Evolutionary conservation across 2,797 vertebrate species (phyloP).

Genomic region (Eptatretus atami): DNA sequence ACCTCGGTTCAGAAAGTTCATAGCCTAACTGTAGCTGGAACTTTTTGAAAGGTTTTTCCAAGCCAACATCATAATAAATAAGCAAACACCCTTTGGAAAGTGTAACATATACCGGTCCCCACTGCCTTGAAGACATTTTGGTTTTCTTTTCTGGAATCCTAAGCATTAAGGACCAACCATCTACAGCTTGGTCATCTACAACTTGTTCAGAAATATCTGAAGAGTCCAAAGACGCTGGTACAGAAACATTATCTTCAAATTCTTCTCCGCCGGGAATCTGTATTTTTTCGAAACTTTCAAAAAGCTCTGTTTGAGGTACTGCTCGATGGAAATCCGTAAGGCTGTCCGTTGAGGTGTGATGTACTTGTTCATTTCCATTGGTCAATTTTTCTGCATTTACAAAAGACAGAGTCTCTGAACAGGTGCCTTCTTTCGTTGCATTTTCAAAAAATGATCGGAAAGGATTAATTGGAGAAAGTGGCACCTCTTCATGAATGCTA

Average conservation of each 20-base stretch:
- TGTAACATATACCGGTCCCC: slow-evolving; percentile 77
- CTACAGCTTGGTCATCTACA: slow-evolving; percentile 30
- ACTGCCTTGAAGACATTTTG: slow-evolving; percentile 89
- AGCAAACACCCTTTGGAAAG: slow-evolving; percentile 50
- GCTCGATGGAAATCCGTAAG: too few species aligned
- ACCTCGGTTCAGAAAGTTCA: slow-evolving; percentile 41
- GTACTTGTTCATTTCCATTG: too few species aligned
- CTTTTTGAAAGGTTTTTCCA: slow-evolving; percentile 81
- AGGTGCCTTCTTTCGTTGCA: too few species aligned
- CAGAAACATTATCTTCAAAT: slow-evolving; percentile 9
- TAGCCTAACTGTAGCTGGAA: slow-evolving; percentile 53
- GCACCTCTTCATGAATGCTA: slow-evolving; percentile 26
- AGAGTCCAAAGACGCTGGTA: accelerated
- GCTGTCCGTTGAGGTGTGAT: too few species aligned
- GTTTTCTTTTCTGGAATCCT: slow-evolving; percentile 95
- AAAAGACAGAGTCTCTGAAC: too few species aligned
- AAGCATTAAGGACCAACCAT: slow-evolving; percentile 77
- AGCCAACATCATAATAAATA: slow-evolving; percentile 71
- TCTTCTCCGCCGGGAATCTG: slow-evolving; percentile 23
- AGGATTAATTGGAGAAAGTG: slow-evolving; percentile 45
- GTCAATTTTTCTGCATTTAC: too few species aligned
- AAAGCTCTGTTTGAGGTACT: too few species aligned
- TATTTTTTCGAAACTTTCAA: slow-evolving; percentile 12
- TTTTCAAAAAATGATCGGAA: slow-evolving; percentile 40
- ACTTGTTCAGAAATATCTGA: slow-evolving; percentile 26